These are phyloP conservation scores for Fragum fragum DNA, from an alignment of 2,888 invertebrate species.

Conservation along the genomic window DNA sequence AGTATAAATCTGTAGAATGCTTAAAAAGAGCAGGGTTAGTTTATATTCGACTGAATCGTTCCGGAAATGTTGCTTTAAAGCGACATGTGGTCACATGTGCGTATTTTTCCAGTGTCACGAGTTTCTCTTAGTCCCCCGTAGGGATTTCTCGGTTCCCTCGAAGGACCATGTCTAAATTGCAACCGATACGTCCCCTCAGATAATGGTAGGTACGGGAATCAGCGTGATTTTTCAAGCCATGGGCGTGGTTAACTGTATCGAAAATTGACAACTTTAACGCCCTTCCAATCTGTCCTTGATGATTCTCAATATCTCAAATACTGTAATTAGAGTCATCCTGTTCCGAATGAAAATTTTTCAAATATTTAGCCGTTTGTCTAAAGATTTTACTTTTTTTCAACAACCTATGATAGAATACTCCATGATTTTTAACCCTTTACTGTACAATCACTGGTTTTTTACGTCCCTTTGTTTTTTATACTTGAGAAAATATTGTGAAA, in stretches of 20 bases:
- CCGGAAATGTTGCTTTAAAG: not conserved
- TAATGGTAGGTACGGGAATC: conserved; percentile 22
- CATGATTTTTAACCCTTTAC: no score
- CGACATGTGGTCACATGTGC: conserved; percentile 10
- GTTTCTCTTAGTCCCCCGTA: not conserved
- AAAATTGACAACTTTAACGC: conserved; percentile 13
- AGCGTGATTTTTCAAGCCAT: not conserved
- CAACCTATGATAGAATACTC: no score
- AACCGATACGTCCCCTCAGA: conserved; percentile 17
- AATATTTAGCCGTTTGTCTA: no score
- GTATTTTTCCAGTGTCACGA: conserved; percentile 21
- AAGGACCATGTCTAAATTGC: not conserved
- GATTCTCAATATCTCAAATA: not conserved
- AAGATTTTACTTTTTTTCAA: no score
- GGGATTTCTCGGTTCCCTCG: not conserved
- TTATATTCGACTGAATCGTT: no score
- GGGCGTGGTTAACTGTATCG: conserved; percentile 22
- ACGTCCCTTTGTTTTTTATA: no score
- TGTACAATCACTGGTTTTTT: no score
- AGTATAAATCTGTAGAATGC: no score
- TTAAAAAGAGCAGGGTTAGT: no score
- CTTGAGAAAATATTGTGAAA: no score
- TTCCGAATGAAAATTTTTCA: no score
- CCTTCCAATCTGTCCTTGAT: conserved; percentile 2
- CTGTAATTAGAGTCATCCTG: not conserved